phyloP scores from a whole-genome alignment of 2,113 vertebrate species.

The Gallinago media region DNA sequence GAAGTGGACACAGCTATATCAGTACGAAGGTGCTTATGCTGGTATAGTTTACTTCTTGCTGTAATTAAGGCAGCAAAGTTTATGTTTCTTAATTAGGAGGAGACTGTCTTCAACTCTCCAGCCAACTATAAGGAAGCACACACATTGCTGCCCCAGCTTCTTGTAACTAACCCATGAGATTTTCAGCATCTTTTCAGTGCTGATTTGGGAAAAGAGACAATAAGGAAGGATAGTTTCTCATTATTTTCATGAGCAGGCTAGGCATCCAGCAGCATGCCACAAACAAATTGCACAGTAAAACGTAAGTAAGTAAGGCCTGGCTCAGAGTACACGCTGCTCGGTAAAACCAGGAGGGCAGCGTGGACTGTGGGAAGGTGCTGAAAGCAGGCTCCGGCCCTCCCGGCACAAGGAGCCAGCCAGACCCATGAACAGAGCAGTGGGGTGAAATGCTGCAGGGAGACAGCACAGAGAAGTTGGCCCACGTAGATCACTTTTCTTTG shows the following conservation, averaged over 20 bases:
- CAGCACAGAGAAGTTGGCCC: background rate
- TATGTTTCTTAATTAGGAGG: slow-evolving; percentile 28
- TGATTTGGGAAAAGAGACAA: background rate
- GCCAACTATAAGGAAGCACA: background rate
- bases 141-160: background rate
- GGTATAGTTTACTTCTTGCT: background rate
- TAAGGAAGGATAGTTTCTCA: background rate
- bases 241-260: background rate
- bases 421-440: accelerated
- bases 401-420: background rate
- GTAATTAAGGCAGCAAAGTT: slow-evolving; percentile 24
- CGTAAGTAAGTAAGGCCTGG: background rate
- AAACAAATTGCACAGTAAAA: background rate
- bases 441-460: background rate
- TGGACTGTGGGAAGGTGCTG: background rate
- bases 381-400: background rate
- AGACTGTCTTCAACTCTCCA: background rate
- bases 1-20: background rate
- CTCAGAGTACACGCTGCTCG: background rate
- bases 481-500: background rate
- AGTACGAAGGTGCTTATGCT: background rate
- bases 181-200: background rate
- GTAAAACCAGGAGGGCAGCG: background rate
- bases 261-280: background rate
- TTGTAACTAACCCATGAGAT: background rate